Evolutionary conservation across 2,797 vertebrate genomes (phyloP).

Genomic region (Heterohyrax brucei): DNA sequence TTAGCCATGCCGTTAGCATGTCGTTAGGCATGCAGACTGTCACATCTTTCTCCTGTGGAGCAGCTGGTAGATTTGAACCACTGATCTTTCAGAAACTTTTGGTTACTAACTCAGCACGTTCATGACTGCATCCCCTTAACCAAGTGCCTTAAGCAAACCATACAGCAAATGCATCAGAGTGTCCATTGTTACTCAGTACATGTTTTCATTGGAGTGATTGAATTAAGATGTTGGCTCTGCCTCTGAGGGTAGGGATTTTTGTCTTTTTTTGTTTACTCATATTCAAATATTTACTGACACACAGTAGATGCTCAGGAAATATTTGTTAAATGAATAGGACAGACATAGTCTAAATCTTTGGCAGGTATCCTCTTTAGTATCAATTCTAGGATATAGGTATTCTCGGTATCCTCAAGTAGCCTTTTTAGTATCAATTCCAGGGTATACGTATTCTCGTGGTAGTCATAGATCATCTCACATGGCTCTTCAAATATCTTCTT

Average conservation of each 20-base stretch:
- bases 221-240: neutral
- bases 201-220: neutral
- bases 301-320: neutral
- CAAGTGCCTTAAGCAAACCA: no score
- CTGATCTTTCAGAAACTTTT: no score
- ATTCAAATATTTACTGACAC: neutral
- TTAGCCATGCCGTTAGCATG: no score
- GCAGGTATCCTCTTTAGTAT: neutral
- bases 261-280: neutral
- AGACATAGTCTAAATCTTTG: neutral
- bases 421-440: neutral
- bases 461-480: neutral
- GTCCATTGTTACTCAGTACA: neutral
- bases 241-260: neutral
- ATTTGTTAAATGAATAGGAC: neutral
- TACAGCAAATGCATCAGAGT: neutral
- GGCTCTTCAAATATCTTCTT: neutral
- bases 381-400: neutral
- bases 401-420: neutral
- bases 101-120: no score
- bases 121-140: no score
- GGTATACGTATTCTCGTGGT: neutral
- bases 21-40: no score
- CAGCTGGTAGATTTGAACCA: no score
- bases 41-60: no score